Conservation (phyloP, 2,888 invertebrate species). For the Elaeidobius kamerunicus region DNA sequence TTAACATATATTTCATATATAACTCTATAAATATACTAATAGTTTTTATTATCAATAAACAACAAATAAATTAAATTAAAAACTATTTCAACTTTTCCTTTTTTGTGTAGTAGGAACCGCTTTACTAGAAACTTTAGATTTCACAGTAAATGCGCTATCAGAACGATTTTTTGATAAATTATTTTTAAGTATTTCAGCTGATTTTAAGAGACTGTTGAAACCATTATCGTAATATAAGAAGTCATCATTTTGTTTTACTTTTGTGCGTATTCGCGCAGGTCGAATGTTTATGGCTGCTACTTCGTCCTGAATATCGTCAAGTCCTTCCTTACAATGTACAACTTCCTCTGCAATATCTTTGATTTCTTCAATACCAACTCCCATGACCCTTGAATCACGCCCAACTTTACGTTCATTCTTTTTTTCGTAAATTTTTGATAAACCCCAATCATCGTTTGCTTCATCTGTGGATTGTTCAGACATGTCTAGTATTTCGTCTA, state of each 20-base stretch:
- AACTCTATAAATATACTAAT: conserved; percentile 1
- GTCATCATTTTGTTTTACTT: conserved; percentile 21
- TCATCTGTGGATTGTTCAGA: conserved; percentile 12
- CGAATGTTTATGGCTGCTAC: conserved; percentile 4
- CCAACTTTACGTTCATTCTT: background rate
- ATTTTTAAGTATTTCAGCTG: conserved; percentile 10
- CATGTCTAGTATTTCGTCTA: conserved; percentile 2
- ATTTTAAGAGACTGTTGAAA: too few relatives aligned
- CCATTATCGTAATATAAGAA: conserved; percentile 40
- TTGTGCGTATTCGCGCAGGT: conserved; percentile 25
- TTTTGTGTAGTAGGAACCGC: conserved; percentile 13
- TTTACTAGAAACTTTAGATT: conserved; percentile 8
- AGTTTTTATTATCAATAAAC: conserved; percentile 4
- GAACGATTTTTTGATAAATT: conserved; percentile 5
- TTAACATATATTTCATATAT: too few relatives aligned
- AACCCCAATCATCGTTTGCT: conserved; percentile 22
- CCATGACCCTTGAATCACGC: background rate
- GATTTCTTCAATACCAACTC: background rate
- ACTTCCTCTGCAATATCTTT: too few relatives aligned
- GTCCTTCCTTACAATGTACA: too few relatives aligned
- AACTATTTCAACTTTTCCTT: conserved; percentile 4
- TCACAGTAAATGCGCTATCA: background rate
- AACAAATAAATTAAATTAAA: conserved; percentile 4
- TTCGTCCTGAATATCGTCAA: conserved; percentile 3
- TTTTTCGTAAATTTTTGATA: conserved; percentile 3